Base-by-base conservation (phyloP, 2,888 invertebrate genomes). In the Melolontha melolontha region DNA sequence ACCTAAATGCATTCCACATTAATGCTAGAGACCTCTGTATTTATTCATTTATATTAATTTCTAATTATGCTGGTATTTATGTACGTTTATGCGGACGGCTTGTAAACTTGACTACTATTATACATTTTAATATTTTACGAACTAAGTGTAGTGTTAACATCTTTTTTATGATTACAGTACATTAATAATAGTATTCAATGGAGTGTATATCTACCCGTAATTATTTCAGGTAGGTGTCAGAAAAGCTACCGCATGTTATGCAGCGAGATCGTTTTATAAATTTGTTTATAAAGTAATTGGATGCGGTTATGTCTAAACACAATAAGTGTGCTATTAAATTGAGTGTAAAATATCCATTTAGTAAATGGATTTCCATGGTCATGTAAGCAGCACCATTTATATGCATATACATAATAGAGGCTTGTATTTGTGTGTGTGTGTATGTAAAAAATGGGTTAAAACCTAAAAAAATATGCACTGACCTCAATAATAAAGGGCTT, bases 1-100 rank as follows among this genome's bases (percentile, higher is more conserved):
- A 55, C 27, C 55, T 55, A 55, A 55, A 55, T 55, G 55, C 41
- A 27, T 41, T 55, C 17, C 22, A 22, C 22, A 41, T 55, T 55
- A 55, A 39, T 27, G 34, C 10, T 16, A 2, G 14, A 8, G 51
- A 11, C 6, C 51, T 12, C 39, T 11, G 39, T 14, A 34, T 14
- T 16, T 10, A 34, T 12, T 39, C 34, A 34, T 34, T 34, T 34
- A 34, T 34, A 34, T 34, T 14, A 12, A 16, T 54, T 54, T 39
- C 6, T 54, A 54, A 52, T 54, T 54, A 11, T 39, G 39, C 16
- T 16, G 14, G 14, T 40, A 54, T 54, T 34, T 54, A 54, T 39
- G 39, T 16, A 11, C 5, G 14, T 29, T 5, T 12, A 4, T 29
- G 11, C 11, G 12, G 16, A 14, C 6, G 16, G 11, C 14, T 10